phyloP scores from a whole-genome alignment of 1,140 invertebrate species.

The fruit fly (Drosophila melanogaster) region DNA sequence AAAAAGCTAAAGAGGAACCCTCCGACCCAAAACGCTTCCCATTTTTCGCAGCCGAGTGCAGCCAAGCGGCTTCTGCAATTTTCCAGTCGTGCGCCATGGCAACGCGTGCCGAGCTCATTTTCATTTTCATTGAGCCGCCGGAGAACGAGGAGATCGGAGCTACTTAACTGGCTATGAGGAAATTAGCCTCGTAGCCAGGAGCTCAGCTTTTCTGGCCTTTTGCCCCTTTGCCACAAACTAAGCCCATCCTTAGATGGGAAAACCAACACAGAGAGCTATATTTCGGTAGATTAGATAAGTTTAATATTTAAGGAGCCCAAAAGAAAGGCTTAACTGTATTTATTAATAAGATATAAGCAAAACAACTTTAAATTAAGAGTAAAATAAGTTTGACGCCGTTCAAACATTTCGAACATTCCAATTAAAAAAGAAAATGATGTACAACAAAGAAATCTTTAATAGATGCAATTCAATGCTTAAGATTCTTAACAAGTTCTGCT shows the following conservation, averaged over 20 bases:
- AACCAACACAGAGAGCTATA: constrained; percentile 9
- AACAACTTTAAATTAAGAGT: too few relatives aligned
- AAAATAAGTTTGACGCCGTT: too few relatives aligned
- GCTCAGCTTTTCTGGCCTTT: constrained; percentile 26
- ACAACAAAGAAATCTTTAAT: too few relatives aligned
- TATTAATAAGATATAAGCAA: too few relatives aligned
- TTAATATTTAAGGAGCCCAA: too few relatives aligned
- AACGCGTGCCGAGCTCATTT: constrained; percentile 80
- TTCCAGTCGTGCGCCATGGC: constrained; percentile 74
- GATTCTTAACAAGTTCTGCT: too few relatives aligned
- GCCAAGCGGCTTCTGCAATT: constrained; percentile 76
- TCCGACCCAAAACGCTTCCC: constrained; percentile 22
- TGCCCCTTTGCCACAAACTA: constrained; percentile 1
- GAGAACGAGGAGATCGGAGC: background rate
- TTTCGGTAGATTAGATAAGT: background rate
- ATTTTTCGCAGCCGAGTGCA: constrained; percentile 43
- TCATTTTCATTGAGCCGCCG: constrained; percentile 68
- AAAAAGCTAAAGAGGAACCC: constrained; percentile 10
- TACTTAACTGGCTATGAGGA: constrained; percentile 25
- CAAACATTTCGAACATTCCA: too few relatives aligned
- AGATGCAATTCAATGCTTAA: too few relatives aligned
- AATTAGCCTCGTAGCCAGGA: constrained; percentile 44
- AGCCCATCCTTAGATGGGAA: constrained; percentile 2
- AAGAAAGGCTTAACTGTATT: too few relatives aligned
- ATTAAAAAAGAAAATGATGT: too few relatives aligned